A percentile compares a stretch with the other conserved stretches of the same genome.
phyloP scores from a whole-genome alignment of 2,888 invertebrate genomes.

The Gasteruption jaculator region DNA sequence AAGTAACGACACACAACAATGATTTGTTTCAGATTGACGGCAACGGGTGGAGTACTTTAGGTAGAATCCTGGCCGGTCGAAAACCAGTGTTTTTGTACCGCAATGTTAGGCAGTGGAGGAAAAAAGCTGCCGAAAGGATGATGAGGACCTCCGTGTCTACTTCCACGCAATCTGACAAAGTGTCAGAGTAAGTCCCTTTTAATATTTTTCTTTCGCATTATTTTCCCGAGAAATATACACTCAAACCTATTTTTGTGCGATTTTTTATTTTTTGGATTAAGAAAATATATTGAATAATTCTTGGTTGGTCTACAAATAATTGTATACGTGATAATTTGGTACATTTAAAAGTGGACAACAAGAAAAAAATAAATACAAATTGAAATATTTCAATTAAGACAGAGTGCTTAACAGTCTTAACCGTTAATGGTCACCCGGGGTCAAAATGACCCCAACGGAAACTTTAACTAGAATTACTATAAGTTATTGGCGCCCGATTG shows the following conservation, averaged over 20 bases:
- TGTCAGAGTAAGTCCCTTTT: constrained; percentile 35
- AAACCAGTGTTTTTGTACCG: constrained; percentile 65
- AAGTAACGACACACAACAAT: constrained; percentile 28
- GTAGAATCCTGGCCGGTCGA: constrained; percentile 46
- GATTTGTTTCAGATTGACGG: constrained; percentile 49
- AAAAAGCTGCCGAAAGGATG: constrained; percentile 43
- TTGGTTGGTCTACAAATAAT: neutral
- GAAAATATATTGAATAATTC: neutral
- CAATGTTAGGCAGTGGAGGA: constrained; percentile 56
- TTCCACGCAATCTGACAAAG: constrained; percentile 35
- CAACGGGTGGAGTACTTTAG: constrained; percentile 44
- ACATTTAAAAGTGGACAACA: too few species aligned
- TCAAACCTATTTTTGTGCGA: neutral
- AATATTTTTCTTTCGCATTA: neutral
- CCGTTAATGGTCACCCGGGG: too few species aligned
- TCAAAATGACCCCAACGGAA: too few species aligned
- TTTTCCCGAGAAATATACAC: too few species aligned
- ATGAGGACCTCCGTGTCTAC: constrained; percentile 32
- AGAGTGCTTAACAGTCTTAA: too few species aligned
- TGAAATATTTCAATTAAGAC: too few species aligned
- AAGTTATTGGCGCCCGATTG: too few species aligned
- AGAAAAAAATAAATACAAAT: too few species aligned
- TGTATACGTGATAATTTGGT: too few species aligned
- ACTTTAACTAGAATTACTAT: too few species aligned
- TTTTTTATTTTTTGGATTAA: neutral